Base-by-base conservation (phyloP, 2,797 vertebrate species). In the Arctocebus calabarensis region DNA sequence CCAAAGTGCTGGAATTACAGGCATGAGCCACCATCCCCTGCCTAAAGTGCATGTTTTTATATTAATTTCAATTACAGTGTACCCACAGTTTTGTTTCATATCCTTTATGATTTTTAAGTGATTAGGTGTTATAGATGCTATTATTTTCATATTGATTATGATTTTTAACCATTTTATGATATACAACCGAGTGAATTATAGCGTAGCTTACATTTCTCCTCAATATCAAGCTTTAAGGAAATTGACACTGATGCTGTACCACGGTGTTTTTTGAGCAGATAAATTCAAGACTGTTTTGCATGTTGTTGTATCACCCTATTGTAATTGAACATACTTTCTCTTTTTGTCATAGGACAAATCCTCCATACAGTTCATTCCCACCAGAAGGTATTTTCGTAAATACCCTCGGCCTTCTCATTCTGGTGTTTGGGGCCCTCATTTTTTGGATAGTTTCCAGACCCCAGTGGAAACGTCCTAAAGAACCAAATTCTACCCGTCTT, bases 381-480 rank as follows among this genome's bases (percentile, higher is more conserved):
- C 98, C 99, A 90, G 99, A 99, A 98, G 99, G 98, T 14, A 94
- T 97, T 94, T 99, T 99, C 85, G 98, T 99, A 93, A 99, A 99
- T 45, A 96, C 98, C 66, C 98, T 99, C 7, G 99, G 99, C 85
- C 70, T 99, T 95, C 97, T 99, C 84, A 97, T 99, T 52, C 95
- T 99, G 57, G 40, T 99, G 74, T 99, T 99, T 93, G 99, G 99
- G 55, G 98, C 96, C 7, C 97, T 99, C 29, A 97, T 99, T 97
- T 97, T 99, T 94, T 99, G 99, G 99, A 99, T 99, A 92, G 99
- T 98, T 95, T 99, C 99, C 96, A 99, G 98, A 55, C 96, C 98
- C 0, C 98, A 99, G 6, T 99, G 99, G 99, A 99, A 99, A 97
- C 99, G 99, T 40, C 99, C 99, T 12, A 98, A 88, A n/a, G 99